A percentile compares a stretch with the other conserved stretches of the same genome.
Conservation (phyloP, 2,113 vertebrate species). For the Clupea harengus region DNA sequence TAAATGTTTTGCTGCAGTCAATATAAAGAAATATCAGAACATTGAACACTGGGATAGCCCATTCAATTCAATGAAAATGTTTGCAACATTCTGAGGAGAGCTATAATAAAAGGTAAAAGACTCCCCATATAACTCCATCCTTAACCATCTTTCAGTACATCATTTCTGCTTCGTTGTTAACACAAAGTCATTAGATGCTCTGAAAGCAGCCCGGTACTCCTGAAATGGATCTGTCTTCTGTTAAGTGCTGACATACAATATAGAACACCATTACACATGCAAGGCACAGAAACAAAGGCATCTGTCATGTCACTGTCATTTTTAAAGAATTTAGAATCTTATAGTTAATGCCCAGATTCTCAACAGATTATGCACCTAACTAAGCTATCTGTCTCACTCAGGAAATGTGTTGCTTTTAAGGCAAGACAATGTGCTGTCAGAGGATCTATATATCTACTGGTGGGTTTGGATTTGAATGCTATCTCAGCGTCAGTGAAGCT, state of each 20-base stretch:
- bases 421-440: not conserved
- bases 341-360: not conserved
- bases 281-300: constrained; percentile 28
- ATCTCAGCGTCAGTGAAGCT: no score
- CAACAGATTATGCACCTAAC: not conserved
- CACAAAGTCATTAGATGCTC: constrained; percentile 25
- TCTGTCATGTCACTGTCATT: constrained; percentile 32
- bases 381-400: not conserved
- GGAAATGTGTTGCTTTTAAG: not conserved
- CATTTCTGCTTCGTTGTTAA: constrained; percentile 30
- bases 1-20: no score
- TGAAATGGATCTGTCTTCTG: constrained; percentile 38
- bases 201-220: constrained; percentile 35
- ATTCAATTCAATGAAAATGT: no score
- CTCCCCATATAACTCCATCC: not conserved
- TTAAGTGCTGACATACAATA: constrained; percentile 24
- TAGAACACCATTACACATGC: not conserved
- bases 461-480: no score
- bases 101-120: not conserved
- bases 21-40: no score
- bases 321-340: not conserved
- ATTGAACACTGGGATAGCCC: no score
- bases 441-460: no score
- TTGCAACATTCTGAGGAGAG: no score
- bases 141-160: constrained; percentile 1